Evolutionary conservation across 1,140 invertebrate species (phyloP), one percentile per base, ranked within the genome.

Genomic region (Philopotamus ludificatus): DNA sequence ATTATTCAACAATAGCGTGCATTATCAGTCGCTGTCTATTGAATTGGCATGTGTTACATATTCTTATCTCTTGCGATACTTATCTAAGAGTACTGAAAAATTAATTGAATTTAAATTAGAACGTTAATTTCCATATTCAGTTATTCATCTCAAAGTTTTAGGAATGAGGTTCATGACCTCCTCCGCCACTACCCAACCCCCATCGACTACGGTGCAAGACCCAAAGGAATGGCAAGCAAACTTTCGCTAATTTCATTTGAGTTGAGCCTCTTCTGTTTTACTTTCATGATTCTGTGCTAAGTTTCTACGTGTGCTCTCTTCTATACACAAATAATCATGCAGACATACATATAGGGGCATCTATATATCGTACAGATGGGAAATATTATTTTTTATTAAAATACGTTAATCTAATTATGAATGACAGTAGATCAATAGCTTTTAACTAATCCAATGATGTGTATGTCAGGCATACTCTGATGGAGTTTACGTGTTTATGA

Each of bases 171-270:
- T n/a, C n/a, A n/a, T n/a, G n/a, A n/a, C n/a, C 45, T 49, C 20
- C 16, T 22, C 9, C 16, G 4, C 45, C 20, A 20, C 45, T 16
- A 16, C 18, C 45, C 45, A 12, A 45, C 44, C 44, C 3, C n/a
- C n/a, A 45, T 3, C 18, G 8, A 51, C 49, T 4, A 8, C 26
- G 9, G 25, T 39, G 18, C 20, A 23, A 15, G 28, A 18, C 21
- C 57, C 61, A 45, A 50, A 67, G 59, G 66, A 68, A 59, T 54
- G 62, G 51, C 54, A 42, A 63, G 51, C 53, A 62, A 70, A 70
- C 67, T 70, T 70, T 63, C 64, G 34, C 67, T 70, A 70, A 70
- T 70, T 70, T 70, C 63, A 70, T 70, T 68, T 70, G 67, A 70
- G 67, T 70, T 70, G 44, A 63, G 59, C n/a, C 61, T 63, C 64